A percentile compares a stretch with the other conserved stretches of the same genome.
Evolutionary conservation across 2,888 invertebrate species (phyloP).

Genomic region (Gari tellinella): DNA sequence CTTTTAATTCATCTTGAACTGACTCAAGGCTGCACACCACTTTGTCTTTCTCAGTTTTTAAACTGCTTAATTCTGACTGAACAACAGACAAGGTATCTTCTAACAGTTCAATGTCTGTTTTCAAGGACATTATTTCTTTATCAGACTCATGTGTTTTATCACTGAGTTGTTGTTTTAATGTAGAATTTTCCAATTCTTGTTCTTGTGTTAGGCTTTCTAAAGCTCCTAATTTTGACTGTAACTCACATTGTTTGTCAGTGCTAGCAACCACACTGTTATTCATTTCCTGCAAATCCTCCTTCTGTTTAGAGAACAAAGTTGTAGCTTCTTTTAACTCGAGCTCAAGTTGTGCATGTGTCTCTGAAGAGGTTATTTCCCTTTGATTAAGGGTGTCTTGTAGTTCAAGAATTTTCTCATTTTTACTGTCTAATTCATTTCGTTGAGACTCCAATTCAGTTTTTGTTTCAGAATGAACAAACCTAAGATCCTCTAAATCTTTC

Average conservation of each 20-base stretch:
- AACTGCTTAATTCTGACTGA: constrained; percentile 13
- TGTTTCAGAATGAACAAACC: constrained; percentile 14
- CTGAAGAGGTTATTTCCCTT: constrained; percentile 19
- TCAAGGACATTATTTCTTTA: constrained; percentile 18
- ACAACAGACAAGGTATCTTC: constrained; percentile 20
- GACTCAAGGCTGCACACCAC: constrained; percentile 14
- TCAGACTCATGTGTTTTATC: constrained; percentile 6
- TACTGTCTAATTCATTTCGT: too few species aligned
- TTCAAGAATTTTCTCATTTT: constrained; percentile 27
- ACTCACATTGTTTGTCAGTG: too few species aligned
- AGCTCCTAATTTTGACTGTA: too few species aligned
- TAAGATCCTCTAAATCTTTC: constrained; percentile 21
- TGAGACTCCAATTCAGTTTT: too few species aligned
- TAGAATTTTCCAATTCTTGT: neutral
- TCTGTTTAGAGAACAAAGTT: constrained; percentile 4
- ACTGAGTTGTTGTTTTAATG: constrained; percentile 10
- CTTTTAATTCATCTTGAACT: constrained; percentile 11
- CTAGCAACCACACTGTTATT: neutral
- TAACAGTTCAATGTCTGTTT: constrained; percentile 13
- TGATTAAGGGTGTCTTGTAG: constrained; percentile 35
- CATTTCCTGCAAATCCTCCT: neutral
- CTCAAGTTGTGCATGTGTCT: constrained; percentile 8
- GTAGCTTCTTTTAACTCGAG: constrained; percentile 28
- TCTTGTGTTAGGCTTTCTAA: neutral
- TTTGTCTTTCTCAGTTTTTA: neutral